A percentile compares a stretch with the other conserved stretches of the same genome.
These are phyloP conservation scores for Aspiorhynchus laticeps DNA, from an alignment of 2,113 vertebrate genomes.

Conservation along the genomic window DNA sequence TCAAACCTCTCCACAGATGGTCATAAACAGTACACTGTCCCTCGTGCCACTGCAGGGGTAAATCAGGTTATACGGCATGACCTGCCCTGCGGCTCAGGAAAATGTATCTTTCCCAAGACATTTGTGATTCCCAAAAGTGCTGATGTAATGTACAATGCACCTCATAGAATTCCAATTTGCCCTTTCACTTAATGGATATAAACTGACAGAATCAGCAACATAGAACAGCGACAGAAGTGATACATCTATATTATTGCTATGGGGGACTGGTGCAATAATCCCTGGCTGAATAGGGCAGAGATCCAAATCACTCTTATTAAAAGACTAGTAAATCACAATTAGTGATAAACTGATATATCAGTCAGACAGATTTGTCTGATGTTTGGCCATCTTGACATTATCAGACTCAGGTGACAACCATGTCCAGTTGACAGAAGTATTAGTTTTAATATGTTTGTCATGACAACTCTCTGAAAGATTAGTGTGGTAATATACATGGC, in stretches of 20 bases:
- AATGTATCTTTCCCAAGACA: not conserved
- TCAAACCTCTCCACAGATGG: slow-evolving; percentile 1
- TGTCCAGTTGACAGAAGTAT: not conserved
- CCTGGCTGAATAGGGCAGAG: not conserved
- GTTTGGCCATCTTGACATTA: not conserved
- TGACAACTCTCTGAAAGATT: too few relatives aligned
- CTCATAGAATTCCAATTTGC: slow-evolving; percentile 4
- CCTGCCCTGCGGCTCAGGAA: not conserved
- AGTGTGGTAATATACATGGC: too few relatives aligned
- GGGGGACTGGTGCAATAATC: not conserved
- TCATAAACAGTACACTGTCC: slow-evolving; percentile 13
- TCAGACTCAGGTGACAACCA: not conserved
- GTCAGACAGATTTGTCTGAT: not conserved
- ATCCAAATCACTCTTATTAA: not conserved
- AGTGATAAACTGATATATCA: not conserved
- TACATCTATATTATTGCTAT: not conserved
- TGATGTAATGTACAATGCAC: not conserved
- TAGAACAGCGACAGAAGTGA: not conserved
- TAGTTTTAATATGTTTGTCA: too few relatives aligned
- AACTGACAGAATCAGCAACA: not conserved
- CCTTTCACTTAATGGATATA: slow-evolving; percentile 9
- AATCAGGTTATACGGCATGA: slow-evolving; percentile 13
- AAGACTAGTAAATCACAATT: not conserved
- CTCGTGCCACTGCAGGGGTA: not conserved
- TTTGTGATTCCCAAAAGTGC: not conserved